Conservation (phyloP, 2,888 invertebrate genomes). For the Troides oblongomaculatus region DNA sequence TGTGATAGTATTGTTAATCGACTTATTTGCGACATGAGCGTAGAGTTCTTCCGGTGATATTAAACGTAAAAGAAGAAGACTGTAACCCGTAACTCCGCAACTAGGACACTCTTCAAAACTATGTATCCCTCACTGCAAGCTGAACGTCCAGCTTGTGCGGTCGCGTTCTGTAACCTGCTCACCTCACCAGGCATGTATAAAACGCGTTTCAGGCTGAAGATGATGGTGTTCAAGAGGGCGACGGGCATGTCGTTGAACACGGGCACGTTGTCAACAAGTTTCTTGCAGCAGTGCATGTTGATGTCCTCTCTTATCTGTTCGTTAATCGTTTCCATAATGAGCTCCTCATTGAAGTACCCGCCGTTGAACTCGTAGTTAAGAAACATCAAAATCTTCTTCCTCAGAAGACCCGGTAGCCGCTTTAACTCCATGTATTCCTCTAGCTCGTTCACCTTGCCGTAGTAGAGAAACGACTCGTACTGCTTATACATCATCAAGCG, state of each 20-base stretch:
- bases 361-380: constrained; percentile 58
- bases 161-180: constrained; percentile 11
- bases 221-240: constrained; percentile 70
- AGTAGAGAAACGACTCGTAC: constrained; percentile 46
- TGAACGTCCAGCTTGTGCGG: too few species aligned
- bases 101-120: too few species aligned
- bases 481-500: constrained; percentile 49
- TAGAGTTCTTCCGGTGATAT: too few species aligned
- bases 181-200: constrained; percentile 80
- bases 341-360: constrained; percentile 52
- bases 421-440: constrained; percentile 50
- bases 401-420: constrained; percentile 46
- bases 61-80: too few species aligned
- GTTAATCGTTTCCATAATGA: constrained; percentile 54
- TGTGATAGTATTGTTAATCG: too few species aligned
- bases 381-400: constrained; percentile 50
- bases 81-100: too few species aligned
- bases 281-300: constrained; percentile 75
- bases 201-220: constrained; percentile 72
- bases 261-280: constrained; percentile 75
- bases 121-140: too few species aligned
- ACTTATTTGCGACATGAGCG: too few species aligned
- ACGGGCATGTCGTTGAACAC: constrained; percentile 77
- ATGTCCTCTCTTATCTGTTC: constrained; percentile 77
- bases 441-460: constrained; percentile 49